Evolutionary conservation across 2,888 invertebrate species (phyloP).

Genomic region (Silvanus unidentatus): DNA sequence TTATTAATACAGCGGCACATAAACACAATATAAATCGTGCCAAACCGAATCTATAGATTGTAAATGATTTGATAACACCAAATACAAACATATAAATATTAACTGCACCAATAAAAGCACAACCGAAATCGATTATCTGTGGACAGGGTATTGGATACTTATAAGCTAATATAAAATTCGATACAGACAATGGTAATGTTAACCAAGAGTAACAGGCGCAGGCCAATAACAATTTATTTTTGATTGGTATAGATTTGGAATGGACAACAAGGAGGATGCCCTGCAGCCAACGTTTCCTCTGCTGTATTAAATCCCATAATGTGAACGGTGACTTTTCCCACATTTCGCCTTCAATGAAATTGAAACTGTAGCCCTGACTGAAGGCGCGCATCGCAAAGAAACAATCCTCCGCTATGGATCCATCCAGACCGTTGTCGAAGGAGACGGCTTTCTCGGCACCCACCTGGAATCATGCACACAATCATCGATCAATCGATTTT

Average conservation of each 20-base stretch:
- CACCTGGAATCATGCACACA: slow-evolving; percentile 66
- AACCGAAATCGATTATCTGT: slow-evolving; percentile 74
- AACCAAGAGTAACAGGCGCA: slow-evolving; percentile 95
- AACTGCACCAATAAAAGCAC: slow-evolving; percentile 87
- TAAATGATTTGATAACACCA: slow-evolving; percentile 95
- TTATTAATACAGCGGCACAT: slow-evolving; percentile 79
- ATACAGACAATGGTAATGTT: slow-evolving; percentile 86
- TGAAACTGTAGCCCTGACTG: slow-evolving; percentile 83
- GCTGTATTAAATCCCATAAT: slow-evolving; percentile 90
- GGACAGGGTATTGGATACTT: slow-evolving; percentile 85
- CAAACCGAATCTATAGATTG: slow-evolving; percentile 78
- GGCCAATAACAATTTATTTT: slow-evolving; percentile 73
- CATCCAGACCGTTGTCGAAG: slow-evolving; percentile 94
- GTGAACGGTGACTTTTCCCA: slow-evolving; percentile 98
- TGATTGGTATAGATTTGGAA: slow-evolving; percentile 73
- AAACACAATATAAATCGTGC: slow-evolving; percentile 73
- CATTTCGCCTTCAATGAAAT: slow-evolving; percentile 97
- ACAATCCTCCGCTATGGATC: slow-evolving; percentile 97
- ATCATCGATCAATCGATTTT: slow-evolving; percentile 8
- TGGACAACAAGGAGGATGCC: slow-evolving; percentile 86
- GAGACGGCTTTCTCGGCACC: slow-evolving; percentile 86
- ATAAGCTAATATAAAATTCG: slow-evolving; percentile 75
- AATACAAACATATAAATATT: slow-evolving; percentile 98
- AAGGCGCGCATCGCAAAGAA: slow-evolving; percentile 95
- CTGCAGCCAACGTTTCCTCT: slow-evolving; percentile 93